Conservation (phyloP, 2,113 vertebrate genomes). For the Eptatretus burgeri region DNA sequence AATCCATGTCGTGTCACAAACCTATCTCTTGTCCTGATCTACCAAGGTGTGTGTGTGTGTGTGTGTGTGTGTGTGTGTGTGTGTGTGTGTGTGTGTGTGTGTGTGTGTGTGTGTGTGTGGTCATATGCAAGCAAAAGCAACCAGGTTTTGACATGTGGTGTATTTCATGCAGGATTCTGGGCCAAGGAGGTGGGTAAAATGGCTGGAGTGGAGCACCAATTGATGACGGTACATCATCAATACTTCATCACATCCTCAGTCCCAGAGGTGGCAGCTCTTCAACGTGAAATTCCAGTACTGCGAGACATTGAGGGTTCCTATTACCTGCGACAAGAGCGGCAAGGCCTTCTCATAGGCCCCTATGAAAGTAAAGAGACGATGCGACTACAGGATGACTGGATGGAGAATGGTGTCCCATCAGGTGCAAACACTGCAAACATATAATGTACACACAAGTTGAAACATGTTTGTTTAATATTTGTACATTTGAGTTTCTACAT, state of each 20-base stretch:
- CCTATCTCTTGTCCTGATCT: too few species aligned
- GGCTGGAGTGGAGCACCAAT: conserved; percentile 55
- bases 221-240: conserved; percentile 86
- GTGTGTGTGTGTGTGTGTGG: too few species aligned
- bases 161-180: conserved; percentile 44
- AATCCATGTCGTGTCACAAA: too few species aligned
- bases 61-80: too few species aligned
- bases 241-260: conserved; percentile 62
- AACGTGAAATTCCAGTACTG: conserved; percentile 52
- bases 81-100: too few species aligned
- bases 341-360: conserved; percentile 65
- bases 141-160: too few species aligned
- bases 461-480: background rate
- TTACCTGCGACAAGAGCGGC: conserved; percentile 66
- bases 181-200: conserved; percentile 56
- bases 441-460: background rate
- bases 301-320: conserved; percentile 70
- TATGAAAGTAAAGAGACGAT: conserved; percentile 78
- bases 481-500: background rate
- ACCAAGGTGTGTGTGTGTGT: too few species aligned
- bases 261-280: conserved; percentile 62
- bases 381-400: conserved; percentile 68
- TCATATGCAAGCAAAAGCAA: too few species aligned
- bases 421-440: conserved; percentile 16
- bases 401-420: conserved; percentile 48